phyloP scores from a whole-genome alignment of 2,113 vertebrate species.

The Dicentrarchus labrax region DNA sequence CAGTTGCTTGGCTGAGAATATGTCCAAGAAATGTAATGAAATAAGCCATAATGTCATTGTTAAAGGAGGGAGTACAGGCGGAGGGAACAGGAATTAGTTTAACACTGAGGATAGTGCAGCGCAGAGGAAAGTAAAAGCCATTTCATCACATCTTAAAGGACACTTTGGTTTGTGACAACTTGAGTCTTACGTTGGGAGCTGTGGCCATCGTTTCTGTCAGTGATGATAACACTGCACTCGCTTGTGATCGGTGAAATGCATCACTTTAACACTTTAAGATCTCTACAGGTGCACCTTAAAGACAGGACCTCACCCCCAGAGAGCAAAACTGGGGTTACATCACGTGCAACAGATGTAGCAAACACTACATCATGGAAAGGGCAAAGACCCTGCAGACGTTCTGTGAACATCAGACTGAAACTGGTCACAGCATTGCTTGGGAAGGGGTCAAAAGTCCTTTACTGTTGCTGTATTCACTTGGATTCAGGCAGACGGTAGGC shows the following conservation, averaged over 20 bases:
- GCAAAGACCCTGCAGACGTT: not conserved
- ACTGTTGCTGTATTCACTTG: no score
- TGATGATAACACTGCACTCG: no score
- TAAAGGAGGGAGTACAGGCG: conserved; percentile 9
- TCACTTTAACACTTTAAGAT: not conserved
- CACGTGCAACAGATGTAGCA: no score
- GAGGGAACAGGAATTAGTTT: not conserved
- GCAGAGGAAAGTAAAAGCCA: not conserved
- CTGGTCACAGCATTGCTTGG: not conserved
- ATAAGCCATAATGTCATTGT: not conserved
- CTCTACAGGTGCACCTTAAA: no score
- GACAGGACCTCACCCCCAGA: no score
- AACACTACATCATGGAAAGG: no score
- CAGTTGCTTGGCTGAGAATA: conserved; percentile 35
- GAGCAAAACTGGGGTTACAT: no score
- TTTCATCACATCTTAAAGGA: conserved; percentile 13
- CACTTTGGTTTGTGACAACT: no score
- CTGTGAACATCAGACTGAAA: not conserved
- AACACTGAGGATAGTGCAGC: conserved; percentile 5
- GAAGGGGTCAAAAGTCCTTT: not conserved
- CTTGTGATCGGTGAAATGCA: not conserved
- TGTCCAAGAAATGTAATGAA: conserved; percentile 41
- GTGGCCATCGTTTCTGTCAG: no score
- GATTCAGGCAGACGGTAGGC: no score
- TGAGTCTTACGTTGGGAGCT: no score